Base-by-base conservation (phyloP, 2,113 vertebrate species). In the Callocephalon fimbriatum region DNA sequence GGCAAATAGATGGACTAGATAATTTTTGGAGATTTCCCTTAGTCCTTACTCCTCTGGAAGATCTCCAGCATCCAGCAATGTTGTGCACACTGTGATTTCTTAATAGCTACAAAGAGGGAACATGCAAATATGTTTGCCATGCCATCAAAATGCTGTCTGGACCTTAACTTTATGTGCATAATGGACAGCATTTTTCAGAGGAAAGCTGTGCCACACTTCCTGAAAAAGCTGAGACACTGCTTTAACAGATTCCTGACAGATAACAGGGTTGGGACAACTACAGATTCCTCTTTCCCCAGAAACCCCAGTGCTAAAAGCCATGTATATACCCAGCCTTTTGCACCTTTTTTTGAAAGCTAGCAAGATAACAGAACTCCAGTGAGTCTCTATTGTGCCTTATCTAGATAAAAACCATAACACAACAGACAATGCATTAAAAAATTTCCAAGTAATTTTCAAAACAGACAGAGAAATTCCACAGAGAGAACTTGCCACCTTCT, bases 271-370 rank as follows among this genome's bases (percentile, higher is more conserved):
- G 51, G 47, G 38, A 85, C 58, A 86, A 62, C 51, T 29, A 51
- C 2, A 56, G 47, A 47, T 75, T 82, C 20, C 40, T 75, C 51
- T n/a, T 25, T 65, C 88, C 48, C 48, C 77, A 85, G 35, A 47
- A 82, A 51, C 18, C 35, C 37, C 51, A 85, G 16, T 0, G 2
- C 26, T 15, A 90, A 75, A 66, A 23, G 25, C 37, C 61, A n/a
- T 0, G 0, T 15, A 73, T 2, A 63, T 3, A 44, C 17, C 25
- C 17, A 91, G 45, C 6, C 35, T 50, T 66, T 10, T 47, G 20
- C 29, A 29, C 14, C 25, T 38, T 67, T 40, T 45, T 66, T 56
- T 53, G 35, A 86, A 84, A 78, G 67, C 47, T 71, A 37, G 17
- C 29, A 62, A 66, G 79, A 14, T 38, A 80, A 76, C 5, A 4